Conservation (phyloP, 2,113 vertebrate species). For the Bubo scandiacus region DNA sequence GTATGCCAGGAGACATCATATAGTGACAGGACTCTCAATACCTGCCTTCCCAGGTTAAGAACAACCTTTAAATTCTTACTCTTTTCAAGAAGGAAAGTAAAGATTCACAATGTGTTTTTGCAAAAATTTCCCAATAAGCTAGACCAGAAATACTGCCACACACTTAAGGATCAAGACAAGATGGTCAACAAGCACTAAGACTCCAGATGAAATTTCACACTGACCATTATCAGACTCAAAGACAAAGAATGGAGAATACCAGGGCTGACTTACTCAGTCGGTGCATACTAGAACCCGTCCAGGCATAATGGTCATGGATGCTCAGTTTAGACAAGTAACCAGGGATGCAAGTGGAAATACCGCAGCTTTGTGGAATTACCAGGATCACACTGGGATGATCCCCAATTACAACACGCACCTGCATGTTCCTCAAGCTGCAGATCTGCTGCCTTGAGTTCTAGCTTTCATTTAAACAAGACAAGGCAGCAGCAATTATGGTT, state of each 20-base stretch:
- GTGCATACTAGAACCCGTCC: neutral
- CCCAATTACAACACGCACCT: accelerated
- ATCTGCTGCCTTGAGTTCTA: neutral
- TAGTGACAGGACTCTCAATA: neutral
- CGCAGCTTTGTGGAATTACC: neutral
- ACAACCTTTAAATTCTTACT: neutral
- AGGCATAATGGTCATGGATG: neutral
- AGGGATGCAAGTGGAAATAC: neutral
- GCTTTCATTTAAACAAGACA: neutral
- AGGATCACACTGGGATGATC: accelerated
- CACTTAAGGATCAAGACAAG: neutral
- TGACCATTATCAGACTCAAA: neutral
- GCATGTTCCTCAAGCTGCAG: neutral
- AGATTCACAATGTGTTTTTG: neutral
- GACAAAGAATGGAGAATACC: neutral
- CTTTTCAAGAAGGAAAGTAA: neutral
- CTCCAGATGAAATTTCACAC: neutral
- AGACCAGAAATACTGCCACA: neutral
- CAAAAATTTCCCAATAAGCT: neutral
- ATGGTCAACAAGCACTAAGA: neutral
- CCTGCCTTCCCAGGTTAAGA: neutral
- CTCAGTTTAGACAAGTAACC: neutral
- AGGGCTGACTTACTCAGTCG: neutral
- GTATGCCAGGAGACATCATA: neutral
- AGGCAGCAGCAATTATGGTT: neutral